Conservation (phyloP, 1,140 invertebrate genomes). For the Zaprionus gabonicus region DNA sequence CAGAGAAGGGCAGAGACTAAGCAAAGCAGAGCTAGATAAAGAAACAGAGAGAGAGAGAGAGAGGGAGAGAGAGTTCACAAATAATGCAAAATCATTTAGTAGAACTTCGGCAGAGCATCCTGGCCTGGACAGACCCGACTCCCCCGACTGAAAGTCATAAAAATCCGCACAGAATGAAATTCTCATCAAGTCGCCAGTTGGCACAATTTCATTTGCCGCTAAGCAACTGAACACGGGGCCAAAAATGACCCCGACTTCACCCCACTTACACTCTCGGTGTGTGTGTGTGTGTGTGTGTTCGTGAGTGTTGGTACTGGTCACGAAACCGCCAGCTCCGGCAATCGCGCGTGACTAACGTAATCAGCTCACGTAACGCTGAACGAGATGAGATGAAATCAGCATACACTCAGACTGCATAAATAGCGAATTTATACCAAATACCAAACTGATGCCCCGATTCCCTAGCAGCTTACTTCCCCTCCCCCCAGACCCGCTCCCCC, state of each 20-base stretch:
- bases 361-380: conserved; percentile 80
- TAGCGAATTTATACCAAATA: conserved; percentile 72
- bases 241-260: conserved; percentile 41
- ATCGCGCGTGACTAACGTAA: conserved; percentile 78
- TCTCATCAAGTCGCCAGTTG: conserved; percentile 79
- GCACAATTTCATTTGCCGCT: conserved; percentile 76
- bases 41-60: background rate
- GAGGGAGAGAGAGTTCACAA: conserved; percentile 38
- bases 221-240: conserved; percentile 66
- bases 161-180: conserved; percentile 77
- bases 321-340: conserved; percentile 34
- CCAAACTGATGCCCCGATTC: conserved; percentile 39
- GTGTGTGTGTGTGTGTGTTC: background rate
- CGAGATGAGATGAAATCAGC: conserved; percentile 81
- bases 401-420: conserved; percentile 78
- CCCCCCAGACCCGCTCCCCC: background rate
- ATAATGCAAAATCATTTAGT: conserved; percentile 84
- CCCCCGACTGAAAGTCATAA: conserved; percentile 66
- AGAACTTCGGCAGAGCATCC: conserved; percentile 39
- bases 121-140: conserved; percentile 1
- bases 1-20: background rate
- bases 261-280: background rate
- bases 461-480: background rate
- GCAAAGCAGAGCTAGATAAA: too few species aligned
- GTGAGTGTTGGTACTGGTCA: conserved; percentile 33